Percentiles rank a stretch among this genome's conserved stretches.
Evolutionary conservation across 2,888 invertebrate genomes (phyloP).

Genomic region (Diloba caeruleocephala): DNA sequence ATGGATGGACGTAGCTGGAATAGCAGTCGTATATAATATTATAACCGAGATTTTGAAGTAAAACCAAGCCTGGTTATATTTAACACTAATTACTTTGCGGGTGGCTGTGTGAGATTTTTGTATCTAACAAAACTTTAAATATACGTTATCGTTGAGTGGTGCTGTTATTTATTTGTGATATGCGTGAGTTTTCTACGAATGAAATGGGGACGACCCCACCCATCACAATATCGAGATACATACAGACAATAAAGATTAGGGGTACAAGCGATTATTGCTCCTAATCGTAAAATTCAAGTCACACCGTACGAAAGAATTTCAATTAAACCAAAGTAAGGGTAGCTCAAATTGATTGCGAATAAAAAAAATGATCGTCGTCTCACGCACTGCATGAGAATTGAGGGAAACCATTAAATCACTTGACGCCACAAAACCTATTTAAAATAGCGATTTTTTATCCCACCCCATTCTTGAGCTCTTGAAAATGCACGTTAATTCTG

Average conservation of each 20-base stretch:
- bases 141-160: too few relatives aligned
- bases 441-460: slow-evolving; percentile 85
- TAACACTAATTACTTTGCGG: too few relatives aligned
- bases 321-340: slow-evolving; percentile 69
- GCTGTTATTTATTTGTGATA: too few relatives aligned
- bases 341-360: slow-evolving; percentile 83
- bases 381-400: slow-evolving; percentile 80
- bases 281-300: slow-evolving; percentile 68
- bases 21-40: too few relatives aligned
- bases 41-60: too few relatives aligned
- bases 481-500: slow-evolving; percentile 48
- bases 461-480: slow-evolving; percentile 57
- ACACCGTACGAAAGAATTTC: slow-evolving; percentile 80
- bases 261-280: slow-evolving; percentile 45
- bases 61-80: too few relatives aligned
- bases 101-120: too few relatives aligned
- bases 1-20: too few relatives aligned
- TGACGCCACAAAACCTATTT: slow-evolving; percentile 83
- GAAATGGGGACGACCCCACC: background rate
- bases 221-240: background rate
- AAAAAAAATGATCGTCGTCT: slow-evolving; percentile 78
- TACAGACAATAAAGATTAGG: slow-evolving; percentile 22
- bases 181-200: too few relatives aligned
- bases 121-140: too few relatives aligned
- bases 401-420: slow-evolving; percentile 85